Percentiles rank a stretch among this genome's conserved stretches.
Evolutionary conservation across 1,140 invertebrate species (phyloP).

Genomic region (Lepidotrigona ventralis): DNA sequence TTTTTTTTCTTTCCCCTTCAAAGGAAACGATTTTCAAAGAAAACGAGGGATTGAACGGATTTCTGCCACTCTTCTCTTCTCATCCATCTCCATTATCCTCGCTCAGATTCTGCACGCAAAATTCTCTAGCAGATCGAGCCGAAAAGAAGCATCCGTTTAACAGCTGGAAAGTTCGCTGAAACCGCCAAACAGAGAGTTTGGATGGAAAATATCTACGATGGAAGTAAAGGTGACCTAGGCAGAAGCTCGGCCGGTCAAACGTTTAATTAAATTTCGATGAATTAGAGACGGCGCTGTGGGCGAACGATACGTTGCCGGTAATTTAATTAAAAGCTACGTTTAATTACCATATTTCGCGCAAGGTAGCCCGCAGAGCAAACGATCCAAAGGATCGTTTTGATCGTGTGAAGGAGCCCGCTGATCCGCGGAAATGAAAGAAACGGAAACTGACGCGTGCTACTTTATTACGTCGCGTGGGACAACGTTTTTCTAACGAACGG

Average conservation of each 20-base stretch:
- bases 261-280: slow-evolving; percentile 32
- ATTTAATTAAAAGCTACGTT: slow-evolving; percentile 29
- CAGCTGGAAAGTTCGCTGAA: not conserved
- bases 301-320: not conserved
- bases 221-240: not conserved
- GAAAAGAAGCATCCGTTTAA: too few relatives aligned
- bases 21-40: too few relatives aligned
- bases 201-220: not conserved
- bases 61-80: too few relatives aligned
- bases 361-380: not conserved
- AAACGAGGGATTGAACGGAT: too few relatives aligned
- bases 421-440: not conserved
- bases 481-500: not conserved
- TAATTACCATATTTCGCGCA: slow-evolving; percentile 14
- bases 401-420: not conserved
- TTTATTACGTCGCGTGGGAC: not conserved
- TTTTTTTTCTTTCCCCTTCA: too few relatives aligned
- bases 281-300: not conserved
- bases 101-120: too few relatives aligned
- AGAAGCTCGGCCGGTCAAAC: not conserved
- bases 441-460: not conserved
- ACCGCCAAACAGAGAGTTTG: not conserved
- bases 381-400: not conserved
- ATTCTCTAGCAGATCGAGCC: too few relatives aligned
- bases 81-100: too few relatives aligned